phyloP scores from a whole-genome alignment of 2,797 vertebrate genomes.

The Lagorchestes hirsutus region DNA sequence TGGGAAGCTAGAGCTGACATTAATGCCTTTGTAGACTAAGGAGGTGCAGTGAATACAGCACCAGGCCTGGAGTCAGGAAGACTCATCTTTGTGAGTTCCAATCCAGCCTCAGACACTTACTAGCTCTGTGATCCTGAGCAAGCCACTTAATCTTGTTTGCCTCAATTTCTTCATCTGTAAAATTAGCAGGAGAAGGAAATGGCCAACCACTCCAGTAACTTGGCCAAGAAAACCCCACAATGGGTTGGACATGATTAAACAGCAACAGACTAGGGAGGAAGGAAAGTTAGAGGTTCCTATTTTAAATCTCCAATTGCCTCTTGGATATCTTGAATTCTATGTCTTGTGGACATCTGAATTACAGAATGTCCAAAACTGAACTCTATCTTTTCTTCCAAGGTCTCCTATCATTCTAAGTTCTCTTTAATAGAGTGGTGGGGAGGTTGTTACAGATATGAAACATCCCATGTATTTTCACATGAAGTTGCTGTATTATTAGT shows the following conservation, averaged over 20 bases:
- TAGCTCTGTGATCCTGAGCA: neutral
- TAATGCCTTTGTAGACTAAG: neutral
- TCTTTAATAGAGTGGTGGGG: neutral
- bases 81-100: too few species aligned
- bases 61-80: neutral
- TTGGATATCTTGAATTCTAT: neutral
- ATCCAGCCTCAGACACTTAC: neutral
- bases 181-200: neutral
- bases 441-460: neutral
- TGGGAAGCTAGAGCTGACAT: neutral
- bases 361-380: neutral
- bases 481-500: neutral
- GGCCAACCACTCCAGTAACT: neutral
- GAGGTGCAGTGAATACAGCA: neutral
- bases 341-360: neutral
- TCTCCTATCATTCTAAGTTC: neutral
- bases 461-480: neutral
- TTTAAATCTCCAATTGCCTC: neutral
- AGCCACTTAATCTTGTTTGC: neutral
- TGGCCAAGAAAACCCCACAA: neutral
- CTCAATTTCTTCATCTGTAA: neutral
- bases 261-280: neutral
- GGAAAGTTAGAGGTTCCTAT: neutral
- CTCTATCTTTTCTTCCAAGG: neutral
- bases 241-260: neutral